Conservation (phyloP, 2,888 invertebrate genomes). For the Napeogenes inachia region DNA sequence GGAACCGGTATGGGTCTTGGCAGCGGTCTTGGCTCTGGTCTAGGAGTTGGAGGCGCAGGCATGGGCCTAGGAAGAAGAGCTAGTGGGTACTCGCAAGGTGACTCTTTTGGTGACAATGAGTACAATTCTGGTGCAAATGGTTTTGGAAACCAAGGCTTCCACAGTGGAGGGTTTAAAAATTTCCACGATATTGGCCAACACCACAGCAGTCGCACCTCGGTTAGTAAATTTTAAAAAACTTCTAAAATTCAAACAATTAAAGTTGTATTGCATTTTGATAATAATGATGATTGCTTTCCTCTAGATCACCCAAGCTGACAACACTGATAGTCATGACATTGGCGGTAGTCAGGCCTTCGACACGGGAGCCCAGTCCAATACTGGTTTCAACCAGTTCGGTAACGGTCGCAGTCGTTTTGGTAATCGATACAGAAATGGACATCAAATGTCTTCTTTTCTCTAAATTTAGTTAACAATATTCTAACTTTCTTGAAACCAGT, state of each 20-base stretch:
- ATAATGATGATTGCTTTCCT: not conserved
- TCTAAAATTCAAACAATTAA: not conserved
- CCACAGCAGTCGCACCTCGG: conserved; percentile 3
- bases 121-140: conserved; percentile 19
- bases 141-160: too few relatives aligned
- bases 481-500: too few relatives aligned
- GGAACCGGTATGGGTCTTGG: too few relatives aligned
- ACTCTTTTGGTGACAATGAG: conserved; percentile 13
- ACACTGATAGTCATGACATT: conserved; percentile 8
- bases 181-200: too few relatives aligned
- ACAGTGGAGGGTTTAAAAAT: too few relatives aligned
- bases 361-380: too few relatives aligned
- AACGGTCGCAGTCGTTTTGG: too few relatives aligned
- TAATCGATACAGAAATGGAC: too few relatives aligned
- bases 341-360: conserved; percentile 6
- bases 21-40: too few relatives aligned
- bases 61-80: not conserved
- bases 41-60: too few relatives aligned
- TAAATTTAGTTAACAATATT: not conserved
- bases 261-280: not conserved
- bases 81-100: conserved; percentile 17
- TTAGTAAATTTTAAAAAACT: not conserved
- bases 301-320: conserved; percentile 16
- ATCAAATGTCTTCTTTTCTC: not conserved
- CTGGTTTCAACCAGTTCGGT: too few relatives aligned